phyloP scores from a whole-genome alignment of 2,797 vertebrate species.

The Knipowitschia caucasica region DNA sequence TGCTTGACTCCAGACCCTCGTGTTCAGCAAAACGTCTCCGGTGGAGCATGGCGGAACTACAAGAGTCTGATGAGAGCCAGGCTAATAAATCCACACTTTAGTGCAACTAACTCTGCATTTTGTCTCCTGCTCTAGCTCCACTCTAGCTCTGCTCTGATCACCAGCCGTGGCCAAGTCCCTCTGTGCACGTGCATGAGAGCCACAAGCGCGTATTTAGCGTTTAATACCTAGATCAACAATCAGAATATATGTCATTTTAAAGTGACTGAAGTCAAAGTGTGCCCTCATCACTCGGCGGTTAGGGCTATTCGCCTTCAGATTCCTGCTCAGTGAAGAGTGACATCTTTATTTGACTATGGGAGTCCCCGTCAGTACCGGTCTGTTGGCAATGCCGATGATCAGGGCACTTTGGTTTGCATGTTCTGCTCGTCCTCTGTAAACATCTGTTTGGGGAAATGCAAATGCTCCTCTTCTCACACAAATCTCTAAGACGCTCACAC shows the following conservation, averaged over 20 bases:
- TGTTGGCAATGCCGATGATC: not conserved
- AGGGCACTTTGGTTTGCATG: constrained; percentile 44
- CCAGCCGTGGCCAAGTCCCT: no score
- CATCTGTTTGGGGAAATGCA: constrained; percentile 53
- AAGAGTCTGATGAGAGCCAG: no score
- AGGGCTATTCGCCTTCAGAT: not conserved
- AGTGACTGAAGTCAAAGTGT: not conserved
- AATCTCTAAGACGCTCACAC: no score
- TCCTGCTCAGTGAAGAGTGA: not conserved
- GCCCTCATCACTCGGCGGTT: not conserved
- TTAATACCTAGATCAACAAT: not conserved
- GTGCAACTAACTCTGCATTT: no score
- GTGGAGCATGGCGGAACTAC: no score
- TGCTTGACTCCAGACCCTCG: no score
- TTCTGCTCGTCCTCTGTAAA: constrained; percentile 22
- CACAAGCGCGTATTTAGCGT: no score
- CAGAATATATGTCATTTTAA: not conserved
- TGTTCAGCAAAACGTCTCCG: no score
- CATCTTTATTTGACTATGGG: not conserved
- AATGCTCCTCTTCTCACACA: constrained; percentile 23
- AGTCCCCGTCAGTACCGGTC: not conserved
- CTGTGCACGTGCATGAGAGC: no score
- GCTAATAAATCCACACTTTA: no score
- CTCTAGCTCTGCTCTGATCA: no score
- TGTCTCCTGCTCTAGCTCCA: no score